Evolutionary conservation across 2,888 invertebrate genomes (phyloP).

Genomic region (Ethmia dodecea): DNA sequence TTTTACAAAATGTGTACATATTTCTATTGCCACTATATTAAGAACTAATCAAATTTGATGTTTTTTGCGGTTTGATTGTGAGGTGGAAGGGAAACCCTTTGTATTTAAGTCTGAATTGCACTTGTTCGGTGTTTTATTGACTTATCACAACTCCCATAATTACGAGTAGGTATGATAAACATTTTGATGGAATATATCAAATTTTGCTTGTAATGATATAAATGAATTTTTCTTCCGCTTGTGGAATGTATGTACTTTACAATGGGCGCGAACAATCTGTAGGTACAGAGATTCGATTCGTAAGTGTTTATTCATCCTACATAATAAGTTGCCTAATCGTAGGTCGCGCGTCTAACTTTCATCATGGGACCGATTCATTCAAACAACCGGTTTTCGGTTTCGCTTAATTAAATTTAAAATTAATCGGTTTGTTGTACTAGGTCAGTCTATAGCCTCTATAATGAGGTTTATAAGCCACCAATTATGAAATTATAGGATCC

Average conservation of each 20-base stretch:
- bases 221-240: too few relatives aligned
- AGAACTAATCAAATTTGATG: too few relatives aligned
- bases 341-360: conserved; percentile 63
- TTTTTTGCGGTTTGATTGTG: too few relatives aligned
- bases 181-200: too few relatives aligned
- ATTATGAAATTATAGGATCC: conserved; percentile 41
- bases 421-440: conserved; percentile 56
- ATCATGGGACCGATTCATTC: conserved; percentile 50
- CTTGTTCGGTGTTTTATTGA: too few relatives aligned
- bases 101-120: too few relatives aligned
- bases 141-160: too few relatives aligned
- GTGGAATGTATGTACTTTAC: conserved; percentile 1
- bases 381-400: conserved; percentile 56
- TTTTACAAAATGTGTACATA: too few relatives aligned
- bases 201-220: too few relatives aligned
- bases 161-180: too few relatives aligned
- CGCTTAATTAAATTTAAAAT: conserved; percentile 65
- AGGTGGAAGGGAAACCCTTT: too few relatives aligned
- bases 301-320: conserved; percentile 40
- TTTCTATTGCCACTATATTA: too few relatives aligned
- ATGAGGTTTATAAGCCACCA: conserved; percentile 48
- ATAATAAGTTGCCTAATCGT: conserved; percentile 60
- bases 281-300: conserved; percentile 3
- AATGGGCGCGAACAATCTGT: conserved; percentile 7
- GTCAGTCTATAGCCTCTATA: conserved; percentile 39